These are phyloP conservation scores for Thymelicus acteon DNA, from an alignment of 2,888 invertebrate species.

Conservation along the genomic window DNA sequence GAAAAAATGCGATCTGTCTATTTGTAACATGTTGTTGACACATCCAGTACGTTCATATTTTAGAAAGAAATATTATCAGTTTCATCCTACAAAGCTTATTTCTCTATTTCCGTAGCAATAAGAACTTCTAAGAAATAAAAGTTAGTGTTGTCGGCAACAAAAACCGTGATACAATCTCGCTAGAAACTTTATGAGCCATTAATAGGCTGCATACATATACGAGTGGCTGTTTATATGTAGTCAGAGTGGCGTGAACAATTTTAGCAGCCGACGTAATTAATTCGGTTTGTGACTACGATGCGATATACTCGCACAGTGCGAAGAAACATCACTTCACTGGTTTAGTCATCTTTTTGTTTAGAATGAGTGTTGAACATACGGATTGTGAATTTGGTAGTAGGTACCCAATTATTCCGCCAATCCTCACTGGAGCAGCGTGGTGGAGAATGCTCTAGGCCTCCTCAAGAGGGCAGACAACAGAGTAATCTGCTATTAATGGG, in stretches of 20 bases:
- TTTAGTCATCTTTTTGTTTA: constrained; percentile 14
- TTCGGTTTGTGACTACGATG: constrained; percentile 39
- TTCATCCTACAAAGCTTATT: neutral
- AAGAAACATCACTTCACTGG: constrained; percentile 7
- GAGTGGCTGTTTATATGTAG: constrained; percentile 47
- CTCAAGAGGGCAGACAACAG: too few species aligned
- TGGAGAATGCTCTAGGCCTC: too few species aligned
- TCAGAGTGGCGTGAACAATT: constrained; percentile 51
- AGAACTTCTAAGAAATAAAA: constrained; percentile 12
- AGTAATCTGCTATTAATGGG: too few species aligned
- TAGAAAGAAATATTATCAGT: neutral
- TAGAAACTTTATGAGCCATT: constrained; percentile 50
- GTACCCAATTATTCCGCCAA: too few species aligned
- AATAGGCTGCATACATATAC: constrained; percentile 48
- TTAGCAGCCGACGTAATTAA: constrained; percentile 50
- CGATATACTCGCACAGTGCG: constrained; percentile 9
- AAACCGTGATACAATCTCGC: constrained; percentile 45
- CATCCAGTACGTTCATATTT: neutral
- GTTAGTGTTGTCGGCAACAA: constrained; percentile 29
- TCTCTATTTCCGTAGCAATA: constrained; percentile 10
- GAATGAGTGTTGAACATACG: neutral
- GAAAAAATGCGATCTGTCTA: too few species aligned
- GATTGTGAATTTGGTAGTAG: neutral
- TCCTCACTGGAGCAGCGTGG: too few species aligned
- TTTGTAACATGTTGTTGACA: too few species aligned